These are phyloP conservation scores for Drosophila niveifrons DNA, from an alignment of 2,888 invertebrate genomes.

Conservation along the genomic window DNA sequence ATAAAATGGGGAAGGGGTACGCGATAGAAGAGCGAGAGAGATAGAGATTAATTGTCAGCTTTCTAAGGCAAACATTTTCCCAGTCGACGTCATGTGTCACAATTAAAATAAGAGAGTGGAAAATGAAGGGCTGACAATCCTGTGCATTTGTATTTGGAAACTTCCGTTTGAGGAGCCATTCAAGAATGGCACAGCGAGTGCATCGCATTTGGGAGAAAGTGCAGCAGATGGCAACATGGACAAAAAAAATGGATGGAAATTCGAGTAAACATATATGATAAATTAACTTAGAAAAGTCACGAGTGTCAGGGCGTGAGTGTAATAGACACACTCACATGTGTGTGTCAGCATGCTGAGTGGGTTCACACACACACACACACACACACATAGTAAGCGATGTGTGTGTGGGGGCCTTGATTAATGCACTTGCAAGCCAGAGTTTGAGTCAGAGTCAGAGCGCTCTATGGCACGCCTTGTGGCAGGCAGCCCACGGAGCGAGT, in stretches of 20 bases:
- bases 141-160: slow-evolving; percentile 54
- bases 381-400: slow-evolving; percentile 17
- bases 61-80: slow-evolving; percentile 64
- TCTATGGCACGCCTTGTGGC: slow-evolving; percentile 52
- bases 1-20: background rate
- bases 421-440: slow-evolving; percentile 68
- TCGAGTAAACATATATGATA: slow-evolving; percentile 56
- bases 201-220: slow-evolving; percentile 45
- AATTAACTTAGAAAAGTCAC: slow-evolving; percentile 78
- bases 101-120: slow-evolving; percentile 63
- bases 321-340: slow-evolving; percentile 41
- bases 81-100: slow-evolving; percentile 65
- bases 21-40: slow-evolving; percentile 31
- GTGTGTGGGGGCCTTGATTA: slow-evolving; percentile 74
- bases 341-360: slow-evolving; percentile 32
- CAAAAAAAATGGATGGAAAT: slow-evolving; percentile 9
- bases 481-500: slow-evolving; percentile 55
- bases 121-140: slow-evolving; percentile 63
- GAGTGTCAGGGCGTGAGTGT: slow-evolving; percentile 77
- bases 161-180: slow-evolving; percentile 37
- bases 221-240: slow-evolving; percentile 18
- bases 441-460: slow-evolving; percentile 21
- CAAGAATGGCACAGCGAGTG: slow-evolving; percentile 26
- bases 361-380: slow-evolving; percentile 23
- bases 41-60: slow-evolving; percentile 76